phyloP scores from a whole-genome alignment of 2,888 invertebrate species.

The Disparrhopalites patrizii region DNA sequence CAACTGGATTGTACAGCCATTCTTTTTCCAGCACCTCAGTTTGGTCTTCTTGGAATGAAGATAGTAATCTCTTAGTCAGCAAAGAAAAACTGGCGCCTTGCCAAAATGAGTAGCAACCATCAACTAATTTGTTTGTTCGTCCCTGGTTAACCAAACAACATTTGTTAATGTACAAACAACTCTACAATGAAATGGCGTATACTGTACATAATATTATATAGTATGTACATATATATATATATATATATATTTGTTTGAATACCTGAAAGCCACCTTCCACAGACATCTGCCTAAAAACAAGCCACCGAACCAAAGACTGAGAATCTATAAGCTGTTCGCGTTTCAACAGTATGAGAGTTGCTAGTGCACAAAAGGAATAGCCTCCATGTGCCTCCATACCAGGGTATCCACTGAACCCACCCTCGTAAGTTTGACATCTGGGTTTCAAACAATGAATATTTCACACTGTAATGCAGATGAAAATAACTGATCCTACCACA shows the following conservation, averaged over 20 bases:
- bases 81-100: conserved; percentile 90
- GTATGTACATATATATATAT: too few species aligned
- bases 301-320: conserved; percentile 60
- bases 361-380: conserved; percentile 96
- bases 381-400: conserved; percentile 99
- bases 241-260: too few species aligned
- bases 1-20: conserved; percentile 77
- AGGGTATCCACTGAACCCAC: conserved; percentile 91
- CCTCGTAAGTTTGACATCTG: conserved; percentile 97
- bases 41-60: conserved; percentile 24
- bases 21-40: conserved; percentile 50
- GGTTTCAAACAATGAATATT: conserved; percentile 21
- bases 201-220: too few species aligned
- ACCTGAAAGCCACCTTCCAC: conserved; percentile 47
- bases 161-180: conserved; percentile 86
- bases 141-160: conserved; percentile 92
- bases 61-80: conserved; percentile 52
- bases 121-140: conserved; percentile 95
- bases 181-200: too few species aligned
- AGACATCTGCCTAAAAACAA: conserved; percentile 37
- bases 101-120: conserved; percentile 99
- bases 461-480: too few species aligned
- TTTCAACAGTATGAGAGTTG: conserved; percentile 77
- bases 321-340: conserved; percentile 70
- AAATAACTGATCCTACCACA: not conserved